These are phyloP conservation scores for Eupithecia pulchellata DNA, from an alignment of 2,888 invertebrate genomes.

Conservation along the genomic window DNA sequence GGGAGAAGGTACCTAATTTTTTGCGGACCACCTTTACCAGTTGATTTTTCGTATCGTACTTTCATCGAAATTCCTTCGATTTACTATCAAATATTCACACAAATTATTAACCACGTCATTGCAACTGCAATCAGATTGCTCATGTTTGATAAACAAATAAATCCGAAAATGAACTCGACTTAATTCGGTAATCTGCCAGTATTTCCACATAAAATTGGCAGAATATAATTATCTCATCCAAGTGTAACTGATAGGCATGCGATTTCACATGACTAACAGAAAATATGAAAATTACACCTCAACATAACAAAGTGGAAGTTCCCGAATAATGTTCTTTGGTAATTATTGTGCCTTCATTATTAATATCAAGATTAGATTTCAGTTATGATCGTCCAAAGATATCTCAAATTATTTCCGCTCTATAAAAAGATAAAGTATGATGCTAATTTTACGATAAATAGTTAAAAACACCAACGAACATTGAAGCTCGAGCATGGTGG, in stretches of 20 bases:
- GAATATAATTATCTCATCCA: conserved; percentile 40
- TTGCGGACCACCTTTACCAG: too few relatives aligned
- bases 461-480: too few relatives aligned
- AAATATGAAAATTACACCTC: neutral
- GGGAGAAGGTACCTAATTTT: too few relatives aligned
- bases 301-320: neutral
- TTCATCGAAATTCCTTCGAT: too few relatives aligned
- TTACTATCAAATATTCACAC: too few relatives aligned
- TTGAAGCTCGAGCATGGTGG: too few relatives aligned
- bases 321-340: neutral
- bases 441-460: too few relatives aligned
- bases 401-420: too few relatives aligned
- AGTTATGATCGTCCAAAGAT: too few relatives aligned
- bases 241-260: conserved; percentile 37
- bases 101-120: neutral
- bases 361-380: too few relatives aligned
- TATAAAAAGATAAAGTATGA: too few relatives aligned
- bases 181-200: conserved; percentile 46
- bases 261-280: neutral
- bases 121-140: neutral
- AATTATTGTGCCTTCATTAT: neutral
- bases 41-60: too few relatives aligned
- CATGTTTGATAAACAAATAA: neutral
- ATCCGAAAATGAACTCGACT: conserved; percentile 34
- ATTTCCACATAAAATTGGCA: conserved; percentile 37